Percentiles rank a stretch among this genome's conserved stretches.
Conservation (phyloP, 2,113 vertebrate genomes). For the Bubalus kerabau region DNA sequence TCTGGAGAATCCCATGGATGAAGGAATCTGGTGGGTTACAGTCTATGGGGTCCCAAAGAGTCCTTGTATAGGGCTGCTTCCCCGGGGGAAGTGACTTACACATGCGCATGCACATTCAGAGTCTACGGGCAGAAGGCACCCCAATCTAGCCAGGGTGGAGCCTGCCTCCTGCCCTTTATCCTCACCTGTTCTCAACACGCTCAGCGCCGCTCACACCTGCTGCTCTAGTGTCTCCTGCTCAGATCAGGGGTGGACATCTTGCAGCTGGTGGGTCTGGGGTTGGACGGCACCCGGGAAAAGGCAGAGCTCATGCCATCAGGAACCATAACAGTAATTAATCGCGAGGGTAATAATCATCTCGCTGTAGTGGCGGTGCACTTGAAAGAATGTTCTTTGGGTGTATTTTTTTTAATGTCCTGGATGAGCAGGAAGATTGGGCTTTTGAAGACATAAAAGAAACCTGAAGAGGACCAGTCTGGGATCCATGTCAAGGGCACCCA, state of each 20-base stretch:
- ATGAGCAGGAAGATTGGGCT: not conserved
- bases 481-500: not conserved
- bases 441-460: conserved; percentile 19
- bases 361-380: not conserved
- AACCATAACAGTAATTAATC: conserved; percentile 9
- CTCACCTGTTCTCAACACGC: not conserved
- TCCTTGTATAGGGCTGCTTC: not conserved
- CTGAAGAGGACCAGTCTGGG: not conserved
- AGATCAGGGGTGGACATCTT: not conserved
- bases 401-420: not conserved
- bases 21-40: not conserved
- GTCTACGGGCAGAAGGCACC: not conserved
- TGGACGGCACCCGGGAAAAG: not conserved
- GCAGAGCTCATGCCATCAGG: not conserved
- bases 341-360: not conserved
- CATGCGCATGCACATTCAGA: not conserved
- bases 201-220: not conserved
- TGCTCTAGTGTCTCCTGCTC: not conserved
- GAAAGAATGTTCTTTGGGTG: conserved; percentile 9
- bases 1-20: not conserved
- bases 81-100: not conserved
- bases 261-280: not conserved
- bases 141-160: not conserved
- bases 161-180: not conserved
- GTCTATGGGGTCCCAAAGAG: not conserved